Base-by-base conservation (phyloP, 2,113 vertebrate species). In the Pseudopipra pipra region DNA sequence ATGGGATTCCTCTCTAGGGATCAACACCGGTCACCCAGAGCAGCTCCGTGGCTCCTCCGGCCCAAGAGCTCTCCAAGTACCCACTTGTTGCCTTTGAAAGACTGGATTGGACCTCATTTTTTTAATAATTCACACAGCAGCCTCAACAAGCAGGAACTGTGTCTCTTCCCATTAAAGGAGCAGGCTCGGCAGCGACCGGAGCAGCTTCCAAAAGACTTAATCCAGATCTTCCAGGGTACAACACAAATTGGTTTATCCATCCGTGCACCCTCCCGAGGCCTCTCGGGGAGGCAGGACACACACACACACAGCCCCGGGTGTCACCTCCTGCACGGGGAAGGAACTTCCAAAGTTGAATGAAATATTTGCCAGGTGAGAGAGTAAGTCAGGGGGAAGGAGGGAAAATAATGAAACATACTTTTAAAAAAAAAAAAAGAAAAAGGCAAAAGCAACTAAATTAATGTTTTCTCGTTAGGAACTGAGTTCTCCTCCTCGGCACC, bases 41-140 rank as follows among this genome's bases (percentile, higher is more conserved):
- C 2, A 43, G 63, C 80, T 49, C n/a, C 5, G 16, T 12, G 31
- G 43, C 18, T 94, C 71, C 90, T 94, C 75, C 77, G 59, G 90
- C 47, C 79, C 73, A 22, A 59, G 78, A 90, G 52, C 87, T 43
- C 63, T 87, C 68, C 54, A 43, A 55, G 41, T 56, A 85, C 41
- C 61, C 28, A 95, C 94, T 62, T 93, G 94, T 82, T 91, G 93
- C 82, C 86, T 92, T 67, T 71, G 37, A 85, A 87, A 94, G 90
- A 4, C 63, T 47, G 12, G n/a, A 80, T 1, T 37, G 66, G 37
- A 68, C n/a, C 59, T 76, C 84, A 77, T 74, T 81, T 75, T 75
- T 96, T 95, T 77, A 95, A 90, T 89, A 92, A 94, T 96, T 89
- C 93, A 93, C 56, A n/a, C 72, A 21, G 25, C 37, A 90, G 56